Conservation (phyloP, 2,113 vertebrate genomes). For the Bos indicus region DNA sequence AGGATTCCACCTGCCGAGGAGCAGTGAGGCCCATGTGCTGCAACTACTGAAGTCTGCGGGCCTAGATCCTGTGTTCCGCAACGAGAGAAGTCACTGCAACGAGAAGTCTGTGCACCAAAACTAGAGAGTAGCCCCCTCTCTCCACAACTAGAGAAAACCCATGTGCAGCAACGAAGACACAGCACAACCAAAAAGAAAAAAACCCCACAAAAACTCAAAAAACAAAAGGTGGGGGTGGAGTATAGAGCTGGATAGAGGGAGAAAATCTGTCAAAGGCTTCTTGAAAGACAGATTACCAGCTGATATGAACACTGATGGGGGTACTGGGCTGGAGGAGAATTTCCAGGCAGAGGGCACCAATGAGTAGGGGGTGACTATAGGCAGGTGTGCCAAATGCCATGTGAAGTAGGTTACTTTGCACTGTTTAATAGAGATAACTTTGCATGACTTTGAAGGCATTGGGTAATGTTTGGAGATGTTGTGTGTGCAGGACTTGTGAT, state of each 20-base stretch:
- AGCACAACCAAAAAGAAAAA: neutral
- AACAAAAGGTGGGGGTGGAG: neutral
- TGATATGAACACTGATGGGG: neutral
- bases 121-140: neutral
- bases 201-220: neutral
- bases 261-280: neutral
- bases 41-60: neutral
- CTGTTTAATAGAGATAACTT: neutral
- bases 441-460: neutral
- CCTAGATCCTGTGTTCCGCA: neutral
- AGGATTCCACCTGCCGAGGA: neutral
- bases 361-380: neutral
- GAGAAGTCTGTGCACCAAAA: neutral
- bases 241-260: neutral
- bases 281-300: neutral
- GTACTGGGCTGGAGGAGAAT: neutral
- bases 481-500: neutral
- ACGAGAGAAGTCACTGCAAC: fast-evolving
- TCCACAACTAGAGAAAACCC: neutral
- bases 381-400: no score
- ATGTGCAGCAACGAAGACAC: neutral
- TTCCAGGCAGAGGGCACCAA: neutral
- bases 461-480: neutral
- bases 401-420: neutral
- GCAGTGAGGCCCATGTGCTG: neutral